These are phyloP conservation scores for Arnoldichthys spilopterus DNA, from an alignment of 2,797 vertebrate species.

Conservation along the genomic window DNA sequence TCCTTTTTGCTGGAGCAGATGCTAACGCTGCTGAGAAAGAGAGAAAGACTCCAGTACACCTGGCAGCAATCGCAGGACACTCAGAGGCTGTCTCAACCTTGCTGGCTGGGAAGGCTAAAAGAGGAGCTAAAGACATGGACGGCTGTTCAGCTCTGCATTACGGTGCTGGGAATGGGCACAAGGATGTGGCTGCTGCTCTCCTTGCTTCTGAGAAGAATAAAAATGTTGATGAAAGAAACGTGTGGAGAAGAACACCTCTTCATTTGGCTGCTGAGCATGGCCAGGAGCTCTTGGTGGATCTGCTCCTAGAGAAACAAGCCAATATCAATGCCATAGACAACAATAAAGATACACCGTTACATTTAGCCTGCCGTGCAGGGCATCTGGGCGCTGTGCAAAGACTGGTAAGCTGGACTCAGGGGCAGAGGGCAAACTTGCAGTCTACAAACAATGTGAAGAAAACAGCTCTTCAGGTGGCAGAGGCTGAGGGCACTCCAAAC, in stretches of 20 bases:
- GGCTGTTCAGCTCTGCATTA: conserved; percentile 79
- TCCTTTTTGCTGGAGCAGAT: conserved; percentile 73
- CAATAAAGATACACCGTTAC: conserved; percentile 79
- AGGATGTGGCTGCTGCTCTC: conserved; percentile 63
- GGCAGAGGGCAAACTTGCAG: conserved; percentile 72
- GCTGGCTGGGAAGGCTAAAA: conserved; percentile 71
- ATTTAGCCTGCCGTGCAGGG: conserved; percentile 75
- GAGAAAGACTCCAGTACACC: conserved; percentile 79
- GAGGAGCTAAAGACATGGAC: conserved; percentile 78
- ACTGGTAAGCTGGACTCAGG: conserved; percentile 67
- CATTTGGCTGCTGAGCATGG: conserved; percentile 78
- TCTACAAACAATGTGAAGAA: conserved; percentile 78
- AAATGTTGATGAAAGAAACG: conserved; percentile 76
- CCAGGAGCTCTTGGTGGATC: conserved; percentile 62
- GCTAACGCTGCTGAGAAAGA: conserved; percentile 73
- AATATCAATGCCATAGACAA: conserved; percentile 77
- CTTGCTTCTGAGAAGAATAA: conserved; percentile 69
- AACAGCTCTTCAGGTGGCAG: conserved; percentile 77
- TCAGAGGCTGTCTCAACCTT: conserved; percentile 59
- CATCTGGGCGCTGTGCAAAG: conserved; percentile 63
- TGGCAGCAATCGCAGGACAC: conserved; percentile 72
- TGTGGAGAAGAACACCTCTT: conserved; percentile 81
- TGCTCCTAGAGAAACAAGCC: conserved; percentile 73
- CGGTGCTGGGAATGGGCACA: conserved; percentile 67
- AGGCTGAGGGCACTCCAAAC: conserved; percentile 63